phyloP scores from a whole-genome alignment of 2,113 vertebrate genomes.

The Poicephalus meyeri region DNA sequence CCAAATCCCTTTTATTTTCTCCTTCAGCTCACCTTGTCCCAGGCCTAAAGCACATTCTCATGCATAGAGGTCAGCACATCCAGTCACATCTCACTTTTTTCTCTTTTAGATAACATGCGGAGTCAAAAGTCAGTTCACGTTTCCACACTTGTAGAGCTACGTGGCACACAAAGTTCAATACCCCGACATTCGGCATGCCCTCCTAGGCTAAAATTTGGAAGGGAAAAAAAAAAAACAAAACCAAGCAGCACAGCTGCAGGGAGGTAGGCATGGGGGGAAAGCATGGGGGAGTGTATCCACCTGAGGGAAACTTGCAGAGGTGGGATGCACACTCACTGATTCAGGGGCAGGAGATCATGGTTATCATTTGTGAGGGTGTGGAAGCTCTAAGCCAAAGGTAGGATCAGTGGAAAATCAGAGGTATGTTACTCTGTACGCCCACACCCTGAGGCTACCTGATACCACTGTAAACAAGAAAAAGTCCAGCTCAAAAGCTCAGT shows the following conservation, averaged over 20 bases:
- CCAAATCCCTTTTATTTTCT: not conserved
- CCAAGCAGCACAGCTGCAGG: fast-evolving
- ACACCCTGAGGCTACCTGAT: not conserved
- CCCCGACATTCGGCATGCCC: no score
- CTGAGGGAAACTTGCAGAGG: not conserved
- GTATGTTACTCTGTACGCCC: not conserved
- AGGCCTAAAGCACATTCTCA: not conserved
- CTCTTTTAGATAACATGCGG: not conserved
- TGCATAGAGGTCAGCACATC: not conserved
- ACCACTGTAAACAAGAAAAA: not conserved
- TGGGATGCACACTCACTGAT: fast-evolving
- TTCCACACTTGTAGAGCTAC: not conserved
- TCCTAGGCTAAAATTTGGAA: not conserved
- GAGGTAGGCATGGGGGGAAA: fast-evolving
- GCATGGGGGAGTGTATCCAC: fast-evolving
- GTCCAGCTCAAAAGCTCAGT: not conserved
- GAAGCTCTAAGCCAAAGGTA: not conserved
- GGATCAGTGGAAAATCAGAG: not conserved
- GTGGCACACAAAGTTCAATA: fast-evolving
- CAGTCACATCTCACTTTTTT: not conserved
- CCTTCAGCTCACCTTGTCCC: not conserved
- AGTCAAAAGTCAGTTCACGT: not conserved
- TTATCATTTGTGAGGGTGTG: no score
- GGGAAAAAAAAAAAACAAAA: not conserved
- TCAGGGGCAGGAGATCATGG: not conserved